Percentiles rank a stretch among this genome's conserved stretches.
phyloP scores from a whole-genome alignment of 1,140 invertebrate genomes.

The Antheraea pernyi region DNA sequence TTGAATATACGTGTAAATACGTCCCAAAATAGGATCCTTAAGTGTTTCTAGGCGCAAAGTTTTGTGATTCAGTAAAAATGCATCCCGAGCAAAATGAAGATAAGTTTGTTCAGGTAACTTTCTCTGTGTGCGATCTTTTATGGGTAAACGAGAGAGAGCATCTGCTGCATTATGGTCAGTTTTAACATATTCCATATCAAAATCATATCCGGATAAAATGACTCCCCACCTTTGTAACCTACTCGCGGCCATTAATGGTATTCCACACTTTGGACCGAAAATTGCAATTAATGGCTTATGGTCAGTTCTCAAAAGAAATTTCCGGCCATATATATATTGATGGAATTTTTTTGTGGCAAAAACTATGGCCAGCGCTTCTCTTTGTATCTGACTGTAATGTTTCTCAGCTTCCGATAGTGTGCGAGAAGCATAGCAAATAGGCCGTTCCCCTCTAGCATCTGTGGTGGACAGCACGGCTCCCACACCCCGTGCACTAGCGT shows the following conservation, averaged over 20 bases:
- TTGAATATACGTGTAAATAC: slow-evolving; percentile 17
- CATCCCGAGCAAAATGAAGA: slow-evolving; percentile 23
- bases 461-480: background rate
- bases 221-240: slow-evolving; percentile 19
- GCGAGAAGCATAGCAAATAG: slow-evolving; percentile 11
- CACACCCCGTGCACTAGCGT: slow-evolving; percentile 8
- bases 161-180: slow-evolving; percentile 17
- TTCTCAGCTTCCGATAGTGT: slow-evolving; percentile 16
- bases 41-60: slow-evolving; percentile 15
- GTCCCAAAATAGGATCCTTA: slow-evolving; percentile 2
- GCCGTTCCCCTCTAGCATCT: background rate
- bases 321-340: slow-evolving; percentile 21
- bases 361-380: slow-evolving; percentile 22
- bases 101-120: slow-evolving; percentile 28
- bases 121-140: background rate
- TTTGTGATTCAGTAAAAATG: slow-evolving; percentile 34
- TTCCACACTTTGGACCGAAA: slow-evolving; percentile 13
- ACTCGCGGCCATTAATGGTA: slow-evolving; percentile 14
- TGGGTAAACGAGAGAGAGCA: slow-evolving; percentile 15
- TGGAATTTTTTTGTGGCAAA: slow-evolving; percentile 25
- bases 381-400: slow-evolving; percentile 23
- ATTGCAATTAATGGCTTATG: slow-evolving; percentile 16
- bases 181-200: slow-evolving; percentile 15
- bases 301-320: slow-evolving; percentile 13
- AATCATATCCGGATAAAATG: slow-evolving; percentile 15